phyloP scores from a whole-genome alignment of 1,140 invertebrate species.

The Drosophila lini region DNA sequence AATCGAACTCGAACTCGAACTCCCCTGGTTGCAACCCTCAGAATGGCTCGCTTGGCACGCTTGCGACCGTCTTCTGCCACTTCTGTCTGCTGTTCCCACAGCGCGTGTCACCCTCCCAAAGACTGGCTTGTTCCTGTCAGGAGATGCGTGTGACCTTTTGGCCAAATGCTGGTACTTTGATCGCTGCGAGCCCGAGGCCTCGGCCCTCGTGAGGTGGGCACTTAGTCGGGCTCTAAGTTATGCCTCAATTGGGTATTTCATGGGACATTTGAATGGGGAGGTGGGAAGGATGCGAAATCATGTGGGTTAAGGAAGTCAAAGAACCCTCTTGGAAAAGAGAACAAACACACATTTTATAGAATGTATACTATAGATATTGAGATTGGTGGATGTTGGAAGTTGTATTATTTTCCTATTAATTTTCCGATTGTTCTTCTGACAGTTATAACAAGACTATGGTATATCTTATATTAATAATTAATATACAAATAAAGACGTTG shows the following conservation, averaged over 20 bases:
- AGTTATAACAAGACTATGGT: too few relatives aligned
- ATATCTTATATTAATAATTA: too few relatives aligned
- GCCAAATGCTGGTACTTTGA: slow-evolving; percentile 71
- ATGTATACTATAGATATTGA: neutral
- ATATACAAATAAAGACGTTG: too few relatives aligned
- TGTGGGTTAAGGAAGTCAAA: slow-evolving; percentile 34
- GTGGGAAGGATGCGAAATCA: slow-evolving; percentile 12
- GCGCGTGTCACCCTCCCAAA: slow-evolving; percentile 66
- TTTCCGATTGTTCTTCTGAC: too few relatives aligned
- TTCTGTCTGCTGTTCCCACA: slow-evolving; percentile 25
- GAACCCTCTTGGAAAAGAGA: slow-evolving; percentile 7
- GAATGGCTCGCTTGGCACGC: slow-evolving; percentile 47
- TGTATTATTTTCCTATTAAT: too few relatives aligned
- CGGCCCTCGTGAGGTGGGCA: slow-evolving; percentile 4
- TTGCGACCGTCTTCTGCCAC: slow-evolving; percentile 42
- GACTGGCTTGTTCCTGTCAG: slow-evolving; percentile 30
- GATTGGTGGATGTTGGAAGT: neutral
- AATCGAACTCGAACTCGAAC: neutral
- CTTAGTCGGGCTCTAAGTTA: slow-evolving; percentile 39
- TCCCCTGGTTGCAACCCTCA: slow-evolving; percentile 35
- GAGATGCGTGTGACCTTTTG: slow-evolving; percentile 70
- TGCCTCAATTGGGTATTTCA: slow-evolving; percentile 48
- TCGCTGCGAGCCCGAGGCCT: neutral
- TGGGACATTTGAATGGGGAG: slow-evolving; percentile 30
- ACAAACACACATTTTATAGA: neutral